These are phyloP conservation scores for Pollachius pollachius DNA, from an alignment of 2,113 vertebrate genomes.

Conservation along the genomic window DNA sequence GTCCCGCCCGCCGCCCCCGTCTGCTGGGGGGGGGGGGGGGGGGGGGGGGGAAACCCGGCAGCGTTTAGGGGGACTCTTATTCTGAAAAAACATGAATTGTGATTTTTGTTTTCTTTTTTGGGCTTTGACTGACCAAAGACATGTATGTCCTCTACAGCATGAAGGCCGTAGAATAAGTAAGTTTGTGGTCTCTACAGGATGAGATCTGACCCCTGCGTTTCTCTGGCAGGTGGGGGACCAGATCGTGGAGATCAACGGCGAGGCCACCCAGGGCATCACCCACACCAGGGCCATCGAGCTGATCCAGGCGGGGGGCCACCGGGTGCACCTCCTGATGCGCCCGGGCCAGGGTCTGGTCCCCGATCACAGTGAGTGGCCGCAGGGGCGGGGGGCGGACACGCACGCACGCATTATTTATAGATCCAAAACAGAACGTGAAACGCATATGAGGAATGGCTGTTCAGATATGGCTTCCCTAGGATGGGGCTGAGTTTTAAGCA, in stretches of 20 bases:
- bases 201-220: too few species aligned
- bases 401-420: not conserved
- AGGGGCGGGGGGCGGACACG: not conserved
- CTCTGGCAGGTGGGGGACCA: slow-evolving; percentile 90
- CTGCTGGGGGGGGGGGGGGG: not conserved
- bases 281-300: slow-evolving; percentile 97
- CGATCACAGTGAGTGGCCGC: slow-evolving; percentile 83
- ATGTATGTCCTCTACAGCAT: too few species aligned
- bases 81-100: not conserved
- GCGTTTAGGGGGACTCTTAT: too few species aligned
- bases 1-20: slow-evolving; percentile 41
- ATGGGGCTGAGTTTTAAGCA: not conserved
- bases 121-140: too few species aligned
- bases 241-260: slow-evolving; percentile 97
- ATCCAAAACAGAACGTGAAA: slow-evolving; percentile 19
- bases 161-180: too few species aligned
- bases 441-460: slow-evolving; percentile 1
- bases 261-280: slow-evolving; percentile 96
- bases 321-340: slow-evolving; percentile 89
- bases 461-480: not conserved
- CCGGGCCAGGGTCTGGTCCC: slow-evolving; percentile 92
- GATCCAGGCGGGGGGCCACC: slow-evolving; percentile 93
- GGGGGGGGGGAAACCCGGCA: not conserved
- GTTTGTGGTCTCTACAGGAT: too few species aligned
- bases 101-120: not conserved